Percentiles rank a stretch among this genome's conserved stretches.
Conservation (phyloP, 2,797 vertebrate genomes). For the Poeciliopsis presidionis region DNA sequence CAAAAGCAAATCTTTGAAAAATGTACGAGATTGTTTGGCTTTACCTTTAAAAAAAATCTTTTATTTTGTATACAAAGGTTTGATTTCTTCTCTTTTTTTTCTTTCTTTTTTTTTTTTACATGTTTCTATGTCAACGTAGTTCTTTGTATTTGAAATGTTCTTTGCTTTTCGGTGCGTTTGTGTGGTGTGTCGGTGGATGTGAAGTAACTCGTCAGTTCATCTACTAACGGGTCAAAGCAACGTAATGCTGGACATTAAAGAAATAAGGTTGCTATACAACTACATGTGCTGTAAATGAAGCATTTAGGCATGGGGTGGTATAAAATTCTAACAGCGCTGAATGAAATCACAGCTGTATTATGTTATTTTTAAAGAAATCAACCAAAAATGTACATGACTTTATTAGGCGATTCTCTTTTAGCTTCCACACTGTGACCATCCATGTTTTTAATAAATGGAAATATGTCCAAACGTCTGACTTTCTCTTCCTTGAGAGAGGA, state of each 20-base stretch:
- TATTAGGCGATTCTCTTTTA: background rate
- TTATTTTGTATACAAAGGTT: constrained; percentile 48
- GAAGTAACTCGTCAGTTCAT: constrained; percentile 17
- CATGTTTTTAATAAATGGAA: background rate
- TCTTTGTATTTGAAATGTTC: constrained; percentile 50
- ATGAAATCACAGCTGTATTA: background rate
- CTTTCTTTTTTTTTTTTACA: constrained; percentile 44
- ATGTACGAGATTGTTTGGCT: constrained; percentile 23
- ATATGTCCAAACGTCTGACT: background rate
- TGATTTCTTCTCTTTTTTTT: constrained; percentile 50
- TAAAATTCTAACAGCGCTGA: background rate
- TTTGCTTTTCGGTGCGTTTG: constrained; percentile 26
- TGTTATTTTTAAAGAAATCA: background rate
- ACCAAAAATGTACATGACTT: background rate
- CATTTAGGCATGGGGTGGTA: background rate
- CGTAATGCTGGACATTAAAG: constrained; percentile 10
- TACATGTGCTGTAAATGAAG: background rate
- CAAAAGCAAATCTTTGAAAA: constrained; percentile 16
- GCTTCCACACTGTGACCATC: background rate
- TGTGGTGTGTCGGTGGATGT: constrained; percentile 15
- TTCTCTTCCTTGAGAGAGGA: background rate
- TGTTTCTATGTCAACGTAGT: constrained; percentile 39
- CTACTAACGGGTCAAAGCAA: constrained; percentile 51
- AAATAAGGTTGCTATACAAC: constrained; percentile 19
- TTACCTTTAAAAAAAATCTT: constrained; percentile 43